Conservation (phyloP, 2,888 invertebrate species). For the Leptarthrus brevirostris region DNA sequence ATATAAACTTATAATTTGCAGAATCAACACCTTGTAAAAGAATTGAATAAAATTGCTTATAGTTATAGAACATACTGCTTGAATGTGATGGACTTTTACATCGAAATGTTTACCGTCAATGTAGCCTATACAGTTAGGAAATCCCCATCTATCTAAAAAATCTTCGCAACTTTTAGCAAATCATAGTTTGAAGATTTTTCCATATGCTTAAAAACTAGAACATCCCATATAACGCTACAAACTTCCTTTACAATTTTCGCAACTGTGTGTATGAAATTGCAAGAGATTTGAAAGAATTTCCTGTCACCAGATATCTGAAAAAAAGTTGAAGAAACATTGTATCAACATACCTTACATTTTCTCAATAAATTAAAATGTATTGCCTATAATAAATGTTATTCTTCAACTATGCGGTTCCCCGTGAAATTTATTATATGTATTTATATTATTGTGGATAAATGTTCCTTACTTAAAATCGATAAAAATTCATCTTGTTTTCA, state of each 20-base stretch:
- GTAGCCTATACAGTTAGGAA: conserved; percentile 18
- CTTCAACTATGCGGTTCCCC: no score
- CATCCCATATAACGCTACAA: conserved; percentile 15
- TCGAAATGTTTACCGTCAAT: conserved; percentile 37
- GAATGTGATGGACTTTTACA: conserved; percentile 39
- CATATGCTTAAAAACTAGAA: conserved; percentile 16
- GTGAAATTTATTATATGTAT: no score
- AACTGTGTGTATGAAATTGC: background rate
- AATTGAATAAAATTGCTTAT: background rate
- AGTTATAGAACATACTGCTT: conserved; percentile 19
- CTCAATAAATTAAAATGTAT: no score
- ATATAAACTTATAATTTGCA: conserved; percentile 32
- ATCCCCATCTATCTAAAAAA: conserved; percentile 13
- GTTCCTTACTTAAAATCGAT: no score
- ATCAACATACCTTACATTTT: no score
- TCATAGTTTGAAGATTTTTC: background rate
- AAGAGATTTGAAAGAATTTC: conserved; percentile 7
- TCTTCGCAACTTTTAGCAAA: conserved; percentile 8
- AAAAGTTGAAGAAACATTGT: no score
- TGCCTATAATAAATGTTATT: no score
- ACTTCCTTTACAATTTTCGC: conserved; percentile 31
- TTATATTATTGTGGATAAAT: no score
- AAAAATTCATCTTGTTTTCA: no score
- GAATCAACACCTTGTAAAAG: conserved; percentile 13
- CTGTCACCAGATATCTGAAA: background rate